These are phyloP conservation scores for Myanophis thanlyinensis DNA, from an alignment of 2,113 vertebrate genomes.

Conservation along the genomic window DNA sequence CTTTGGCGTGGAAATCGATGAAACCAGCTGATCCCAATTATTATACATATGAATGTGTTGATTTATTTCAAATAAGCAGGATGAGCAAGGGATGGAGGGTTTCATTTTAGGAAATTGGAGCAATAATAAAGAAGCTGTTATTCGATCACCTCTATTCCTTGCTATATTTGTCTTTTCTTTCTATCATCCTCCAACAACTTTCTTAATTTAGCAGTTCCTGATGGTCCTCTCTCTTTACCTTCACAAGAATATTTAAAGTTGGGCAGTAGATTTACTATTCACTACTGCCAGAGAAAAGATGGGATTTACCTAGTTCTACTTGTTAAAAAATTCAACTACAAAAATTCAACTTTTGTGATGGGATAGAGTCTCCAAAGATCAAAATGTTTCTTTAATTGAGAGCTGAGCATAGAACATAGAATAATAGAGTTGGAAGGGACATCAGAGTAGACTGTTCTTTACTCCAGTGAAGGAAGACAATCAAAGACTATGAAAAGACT, in stretches of 20 bases:
- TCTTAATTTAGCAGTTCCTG: background rate
- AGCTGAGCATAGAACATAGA: background rate
- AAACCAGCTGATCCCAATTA: conserved; percentile 45
- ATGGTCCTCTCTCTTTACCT: background rate
- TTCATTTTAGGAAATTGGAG: background rate
- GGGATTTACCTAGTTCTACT: background rate
- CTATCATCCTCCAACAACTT: background rate
- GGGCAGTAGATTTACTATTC: background rate
- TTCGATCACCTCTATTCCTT: background rate
- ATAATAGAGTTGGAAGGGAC: background rate
- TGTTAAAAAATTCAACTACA: background rate
- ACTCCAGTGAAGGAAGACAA: background rate
- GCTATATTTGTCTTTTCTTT: background rate
- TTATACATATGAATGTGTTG: conserved; percentile 19
- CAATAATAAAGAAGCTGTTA: background rate
- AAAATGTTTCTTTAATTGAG: background rate
- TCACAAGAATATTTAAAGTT: background rate
- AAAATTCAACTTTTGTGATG: background rate
- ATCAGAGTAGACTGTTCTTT: background rate
- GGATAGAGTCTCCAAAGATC: background rate
- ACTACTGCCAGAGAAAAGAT: background rate
- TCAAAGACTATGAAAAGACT: background rate
- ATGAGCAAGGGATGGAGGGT: background rate
- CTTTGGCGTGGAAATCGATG: conserved; percentile 3
- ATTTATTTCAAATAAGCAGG: conserved; percentile 37